phyloP scores from a whole-genome alignment of 2,888 invertebrate genomes.

The Blomia tropicalis region DNA sequence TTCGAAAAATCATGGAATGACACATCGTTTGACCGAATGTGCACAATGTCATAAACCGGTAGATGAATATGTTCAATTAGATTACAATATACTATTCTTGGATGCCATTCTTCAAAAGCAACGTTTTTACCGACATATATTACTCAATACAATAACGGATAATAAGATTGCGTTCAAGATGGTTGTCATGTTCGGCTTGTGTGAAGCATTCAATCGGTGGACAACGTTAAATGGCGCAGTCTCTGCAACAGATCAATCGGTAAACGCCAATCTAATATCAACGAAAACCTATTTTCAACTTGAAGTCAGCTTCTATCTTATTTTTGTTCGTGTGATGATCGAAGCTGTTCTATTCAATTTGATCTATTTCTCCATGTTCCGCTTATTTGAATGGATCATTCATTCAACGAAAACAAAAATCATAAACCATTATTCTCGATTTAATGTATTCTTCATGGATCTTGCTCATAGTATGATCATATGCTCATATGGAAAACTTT shows the following conservation, averaged over 20 bases:
- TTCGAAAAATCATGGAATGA: not conserved
- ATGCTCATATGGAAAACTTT: constrained; percentile 25
- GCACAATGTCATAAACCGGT: constrained; percentile 14
- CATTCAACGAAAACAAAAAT: not conserved
- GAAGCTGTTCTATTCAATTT: constrained; percentile 14
- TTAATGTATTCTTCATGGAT: not conserved
- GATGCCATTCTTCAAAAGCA: constrained; percentile 24
- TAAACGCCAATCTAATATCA: not conserved
- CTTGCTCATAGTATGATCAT: constrained; percentile 17
- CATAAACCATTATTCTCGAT: not conserved
- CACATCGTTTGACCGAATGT: constrained; percentile 21
- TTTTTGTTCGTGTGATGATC: constrained; percentile 9
- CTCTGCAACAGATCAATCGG: not conserved
- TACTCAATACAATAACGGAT: constrained; percentile 15
- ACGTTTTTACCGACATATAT: constrained; percentile 24
- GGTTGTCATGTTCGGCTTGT: constrained; percentile 22
- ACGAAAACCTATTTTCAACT: constrained; percentile 21
- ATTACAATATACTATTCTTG: constrained; percentile 21
- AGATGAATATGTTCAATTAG: constrained; percentile 24
- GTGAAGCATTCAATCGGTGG: constrained; percentile 25
- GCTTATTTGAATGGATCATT: not conserved
- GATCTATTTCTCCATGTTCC: constrained; percentile 16
- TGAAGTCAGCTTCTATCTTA: constrained; percentile 23
- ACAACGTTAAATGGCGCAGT: constrained; percentile 3
- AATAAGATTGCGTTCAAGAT: constrained; percentile 19